Conservation (phyloP, 2,888 invertebrate species). For the Siphlonurus alternatus region DNA sequence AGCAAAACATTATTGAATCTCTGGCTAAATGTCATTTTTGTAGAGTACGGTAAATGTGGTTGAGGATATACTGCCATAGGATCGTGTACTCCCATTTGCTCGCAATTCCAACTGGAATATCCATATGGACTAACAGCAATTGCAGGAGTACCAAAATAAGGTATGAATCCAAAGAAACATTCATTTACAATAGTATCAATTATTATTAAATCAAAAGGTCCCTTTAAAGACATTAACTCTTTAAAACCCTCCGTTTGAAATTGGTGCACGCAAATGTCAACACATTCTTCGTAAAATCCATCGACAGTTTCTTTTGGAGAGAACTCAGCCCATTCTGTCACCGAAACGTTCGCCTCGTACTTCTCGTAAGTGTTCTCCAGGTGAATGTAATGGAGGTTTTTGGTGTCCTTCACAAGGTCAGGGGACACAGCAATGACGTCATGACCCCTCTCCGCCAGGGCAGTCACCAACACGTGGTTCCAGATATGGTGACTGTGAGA, state of each 20-base stretch:
- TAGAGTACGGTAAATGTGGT: slow-evolving; percentile 24
- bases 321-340: background rate
- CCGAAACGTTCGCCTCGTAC: background rate
- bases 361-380: background rate
- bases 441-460: background rate
- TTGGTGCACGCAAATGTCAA: background rate
- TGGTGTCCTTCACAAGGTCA: background rate
- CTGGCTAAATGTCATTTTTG: slow-evolving; percentile 33
- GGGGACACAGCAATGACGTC: background rate
- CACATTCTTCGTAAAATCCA: background rate
- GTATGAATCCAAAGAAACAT: background rate
- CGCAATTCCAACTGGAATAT: slow-evolving; percentile 24
- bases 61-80: slow-evolving; percentile 34
- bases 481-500: background rate
- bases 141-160: background rate
- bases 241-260: background rate
- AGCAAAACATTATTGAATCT: slow-evolving; percentile 31
- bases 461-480: background rate
- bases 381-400: background rate
- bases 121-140: background rate
- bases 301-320: background rate
- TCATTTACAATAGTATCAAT: background rate
- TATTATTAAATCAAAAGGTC: background rate
- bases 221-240: background rate
- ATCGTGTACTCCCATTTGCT: slow-evolving; percentile 29